A percentile compares a stretch with the other conserved stretches of the same genome.
Conservation (phyloP, 2,797 vertebrate species). For the Hydrocynus forskahlii region DNA sequence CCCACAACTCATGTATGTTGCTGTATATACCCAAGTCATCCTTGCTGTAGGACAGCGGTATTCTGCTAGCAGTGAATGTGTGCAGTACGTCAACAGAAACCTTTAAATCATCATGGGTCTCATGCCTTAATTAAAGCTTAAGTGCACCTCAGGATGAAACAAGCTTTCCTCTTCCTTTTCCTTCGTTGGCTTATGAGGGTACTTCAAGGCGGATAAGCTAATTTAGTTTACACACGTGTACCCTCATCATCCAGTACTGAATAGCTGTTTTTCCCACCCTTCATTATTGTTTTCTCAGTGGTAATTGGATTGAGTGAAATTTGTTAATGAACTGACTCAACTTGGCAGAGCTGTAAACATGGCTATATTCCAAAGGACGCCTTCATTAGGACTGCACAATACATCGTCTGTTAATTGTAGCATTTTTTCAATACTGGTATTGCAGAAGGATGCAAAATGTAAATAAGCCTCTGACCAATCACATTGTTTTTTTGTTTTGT, state of each 20-base stretch:
- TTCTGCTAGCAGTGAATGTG: not conserved
- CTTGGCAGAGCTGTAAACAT: not conserved
- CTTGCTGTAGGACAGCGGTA: not conserved
- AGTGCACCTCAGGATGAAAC: not conserved
- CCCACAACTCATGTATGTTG: not conserved
- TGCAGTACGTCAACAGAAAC: not conserved
- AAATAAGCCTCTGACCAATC: too few relatives aligned
- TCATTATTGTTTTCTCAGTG: not conserved
- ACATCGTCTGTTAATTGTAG: too few relatives aligned
- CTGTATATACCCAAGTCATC: not conserved
- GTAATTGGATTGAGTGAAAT: not conserved
- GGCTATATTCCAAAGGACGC: not conserved
- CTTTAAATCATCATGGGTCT: slow-evolving; percentile 12
- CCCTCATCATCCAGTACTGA: not conserved
- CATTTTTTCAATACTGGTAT: too few relatives aligned
- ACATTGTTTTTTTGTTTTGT: too few relatives aligned
- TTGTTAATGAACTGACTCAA: not conserved
- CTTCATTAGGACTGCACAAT: too few relatives aligned
- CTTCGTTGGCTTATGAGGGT: not conserved
- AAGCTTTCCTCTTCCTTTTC: not conserved
- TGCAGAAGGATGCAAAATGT: too few relatives aligned
- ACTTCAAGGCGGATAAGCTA: not conserved
- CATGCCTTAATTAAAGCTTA: not conserved
- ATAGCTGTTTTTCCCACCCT: not conserved
- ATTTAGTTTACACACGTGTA: not conserved